Evolutionary conservation across 2,113 vertebrate species (phyloP).

Genomic region (Elachura formosa): DNA sequence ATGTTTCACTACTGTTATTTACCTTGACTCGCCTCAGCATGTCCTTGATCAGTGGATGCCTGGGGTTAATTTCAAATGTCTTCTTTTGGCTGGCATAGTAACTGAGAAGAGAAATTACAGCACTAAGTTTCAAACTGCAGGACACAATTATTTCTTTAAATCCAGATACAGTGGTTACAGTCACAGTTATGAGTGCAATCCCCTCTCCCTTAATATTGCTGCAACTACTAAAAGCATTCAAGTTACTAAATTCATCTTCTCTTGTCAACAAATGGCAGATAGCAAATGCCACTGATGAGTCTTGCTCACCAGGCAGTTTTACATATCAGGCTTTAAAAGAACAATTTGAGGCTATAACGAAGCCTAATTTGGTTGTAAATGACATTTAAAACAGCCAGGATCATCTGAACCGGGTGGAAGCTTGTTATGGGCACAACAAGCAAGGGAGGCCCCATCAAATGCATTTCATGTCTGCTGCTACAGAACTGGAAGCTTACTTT

Average conservation of each 20-base stretch:
- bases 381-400: neutral
- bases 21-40: conserved; percentile 90
- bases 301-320: neutral
- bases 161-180: neutral
- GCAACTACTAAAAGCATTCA: neutral
- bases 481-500: conserved; percentile 73
- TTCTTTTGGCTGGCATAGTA: conserved; percentile 98
- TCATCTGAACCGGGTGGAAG: neutral
- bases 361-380: neutral
- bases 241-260: neutral
- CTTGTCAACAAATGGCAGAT: neutral
- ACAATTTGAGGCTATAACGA: neutral
- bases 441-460: neutral
- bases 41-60: conserved; percentile 93
- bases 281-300: neutral
- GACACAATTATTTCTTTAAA: neutral
- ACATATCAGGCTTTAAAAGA: neutral
- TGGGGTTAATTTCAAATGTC: conserved; percentile 95
- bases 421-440: neutral
- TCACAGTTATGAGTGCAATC: neutral
- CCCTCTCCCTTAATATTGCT: neutral
- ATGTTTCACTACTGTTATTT: neutral
- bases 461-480: neutral
- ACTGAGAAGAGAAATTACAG: conserved; percentile 62
- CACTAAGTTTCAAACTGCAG: neutral